A percentile compares a stretch with the other conserved stretches of the same genome.
These are phyloP conservation scores for Tupaia chinensis DNA, from an alignment of 2,113 vertebrate species.

Conservation along the genomic window DNA sequence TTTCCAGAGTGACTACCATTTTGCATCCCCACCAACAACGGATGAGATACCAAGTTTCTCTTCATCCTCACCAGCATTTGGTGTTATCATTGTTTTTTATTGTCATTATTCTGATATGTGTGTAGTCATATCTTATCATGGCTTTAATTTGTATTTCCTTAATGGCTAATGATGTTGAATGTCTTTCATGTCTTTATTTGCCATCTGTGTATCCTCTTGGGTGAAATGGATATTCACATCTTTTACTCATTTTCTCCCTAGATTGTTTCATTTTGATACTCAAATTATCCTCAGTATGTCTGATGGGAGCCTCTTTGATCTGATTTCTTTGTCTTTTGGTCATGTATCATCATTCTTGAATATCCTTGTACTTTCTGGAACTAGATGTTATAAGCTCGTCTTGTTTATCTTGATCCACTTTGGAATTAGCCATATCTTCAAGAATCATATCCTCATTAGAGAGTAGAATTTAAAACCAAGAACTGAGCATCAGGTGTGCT, in stretches of 20 bases:
- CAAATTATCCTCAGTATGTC: background rate
- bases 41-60: background rate
- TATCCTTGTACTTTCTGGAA: background rate
- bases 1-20: background rate
- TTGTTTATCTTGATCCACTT: background rate
- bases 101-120: background rate
- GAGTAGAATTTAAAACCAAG: background rate
- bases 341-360: background rate
- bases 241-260: background rate
- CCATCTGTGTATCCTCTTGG: background rate
- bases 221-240: background rate
- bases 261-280: background rate
- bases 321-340: background rate
- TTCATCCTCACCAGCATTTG: background rate
- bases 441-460: background rate
- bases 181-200: background rate
- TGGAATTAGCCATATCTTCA: background rate
- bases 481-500: background rate
- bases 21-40: background rate
- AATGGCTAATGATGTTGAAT: background rate
- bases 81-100: background rate
- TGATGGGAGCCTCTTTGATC: background rate
- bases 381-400: background rate
- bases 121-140: background rate
- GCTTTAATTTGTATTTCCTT: background rate